Base-by-base conservation (phyloP, 2,888 invertebrate genomes). In the Stramonita haemastoma region DNA sequence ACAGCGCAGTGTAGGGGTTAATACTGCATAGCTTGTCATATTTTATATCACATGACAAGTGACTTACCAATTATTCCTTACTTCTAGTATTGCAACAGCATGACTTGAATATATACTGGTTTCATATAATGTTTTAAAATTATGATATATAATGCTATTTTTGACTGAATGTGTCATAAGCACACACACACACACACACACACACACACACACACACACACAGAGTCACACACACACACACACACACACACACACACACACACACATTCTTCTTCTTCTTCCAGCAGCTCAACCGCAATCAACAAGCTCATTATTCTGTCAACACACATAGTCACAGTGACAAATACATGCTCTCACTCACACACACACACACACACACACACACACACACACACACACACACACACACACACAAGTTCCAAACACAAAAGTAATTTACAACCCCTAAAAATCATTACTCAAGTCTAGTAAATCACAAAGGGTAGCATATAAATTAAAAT, bases 351-450 rank as follows among this genome's bases (percentile, higher is more conserved):
- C 26, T 13, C 79, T 13, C 79, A 79, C 79, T 26, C 26, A 17
- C 26, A 79, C 79, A 79, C 79, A 79, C 79, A 5, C 26, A 17
- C 26, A 79, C 79, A 79, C 79, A 79, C 79, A 79, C 79, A 79
- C 79, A 79, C 79, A 79, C 79, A 79, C 79, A 79, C 79, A 79
- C 79, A 79, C 79, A 79, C 79, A 79, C 79, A 79, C 79, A 79
- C 79, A 79, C 79, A 79, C 79, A 79, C 79, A 79, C 79, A 34
- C 34, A 34, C 79, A 66, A 66, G 19, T 22, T 66, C 17, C 66
- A 66, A 17, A 66, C 84, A 84, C 46, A 84, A 19, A 17, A 84
- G 17, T 46, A 5, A 46, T 46, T 46, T 46, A 36, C 46, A 84
- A 36, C 26, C 29, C 2, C 22, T 4, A 79, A 79, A 15, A n/a